Evolutionary conservation across 2,888 invertebrate genomes (phyloP).

Genomic region (Phlogophora meticulosa): DNA sequence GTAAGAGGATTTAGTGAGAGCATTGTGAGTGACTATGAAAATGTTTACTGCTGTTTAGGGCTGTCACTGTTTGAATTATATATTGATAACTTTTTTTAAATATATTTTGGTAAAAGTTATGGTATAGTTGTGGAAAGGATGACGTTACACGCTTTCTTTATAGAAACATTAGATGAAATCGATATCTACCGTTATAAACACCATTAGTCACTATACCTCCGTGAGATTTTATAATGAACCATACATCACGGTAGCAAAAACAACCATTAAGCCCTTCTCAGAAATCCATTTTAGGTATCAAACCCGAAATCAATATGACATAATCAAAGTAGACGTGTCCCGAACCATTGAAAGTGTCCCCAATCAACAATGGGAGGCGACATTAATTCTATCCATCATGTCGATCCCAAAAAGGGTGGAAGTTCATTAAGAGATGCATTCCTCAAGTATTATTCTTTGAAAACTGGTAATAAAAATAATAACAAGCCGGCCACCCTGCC

Average conservation of each 20-base stretch:
- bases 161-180: constrained; percentile 36
- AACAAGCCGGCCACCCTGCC: constrained; percentile 91
- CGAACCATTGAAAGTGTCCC: constrained; percentile 86
- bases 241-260: constrained; percentile 70
- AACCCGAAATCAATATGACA: constrained; percentile 79
- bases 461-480: constrained; percentile 91
- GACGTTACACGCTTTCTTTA: background rate
- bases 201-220: constrained; percentile 56
- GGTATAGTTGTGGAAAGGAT: background rate
- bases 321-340: constrained; percentile 79
- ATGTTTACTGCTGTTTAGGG: constrained; percentile 78
- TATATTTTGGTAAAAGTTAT: background rate
- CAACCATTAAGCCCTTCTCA: constrained; percentile 71
- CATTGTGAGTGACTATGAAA: constrained; percentile 82
- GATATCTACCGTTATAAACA: constrained; percentile 43
- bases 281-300: constrained; percentile 76
- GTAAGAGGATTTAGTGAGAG: constrained; percentile 82
- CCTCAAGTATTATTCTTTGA: constrained; percentile 91
- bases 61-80: constrained; percentile 55
- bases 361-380: constrained; percentile 89
- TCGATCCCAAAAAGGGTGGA: constrained; percentile 89
- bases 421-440: constrained; percentile 91
- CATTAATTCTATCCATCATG: constrained; percentile 91
- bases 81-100: background rate
- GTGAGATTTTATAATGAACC: constrained; percentile 59